Evolutionary conservation across 2,888 invertebrate genomes (phyloP), one percentile per base, ranked within the genome.

Genomic region (Spisula solida): DNA sequence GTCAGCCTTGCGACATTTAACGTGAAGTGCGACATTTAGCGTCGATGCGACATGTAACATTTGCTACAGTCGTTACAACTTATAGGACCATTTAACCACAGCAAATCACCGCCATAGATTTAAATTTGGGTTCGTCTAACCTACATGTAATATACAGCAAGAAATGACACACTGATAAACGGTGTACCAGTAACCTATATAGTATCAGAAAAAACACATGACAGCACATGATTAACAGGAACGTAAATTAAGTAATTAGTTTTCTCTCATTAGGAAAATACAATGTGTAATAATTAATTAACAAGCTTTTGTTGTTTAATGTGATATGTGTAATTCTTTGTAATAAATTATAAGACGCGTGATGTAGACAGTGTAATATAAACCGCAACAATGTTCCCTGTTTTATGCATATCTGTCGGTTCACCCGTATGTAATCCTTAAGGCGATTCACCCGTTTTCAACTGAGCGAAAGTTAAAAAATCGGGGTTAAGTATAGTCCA

Each of bases 131-230:
- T 8, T 12, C 8, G 18, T 60, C 4, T 60, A 6, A 60, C 60
- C 60, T 60, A 60, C 60, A 60, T 60, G 20, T 20, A 25, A 6
- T 25, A 66, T 66, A 66, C 25, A n/a, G n/a, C 60, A 66, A 66
- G 20, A 6, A 1, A 25, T 25, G 60, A n/a, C 25, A 5, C 12
- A 66, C 2, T 55, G 20, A 70, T 18, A 47, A 14, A 0, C 8
- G 4, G 41, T 48, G 82, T 82, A 6, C 82, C 34, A 82, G 31
- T 82, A 60, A 82, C 82, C 82, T 66, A 82, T n/a, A 82, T 81
- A 6, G 12, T 5, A 66, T 66, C 20, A 66, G 51, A 51, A 66
- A 66, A 25, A n/a, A 2, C 60, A 51, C 51, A 25, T 66, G 60
- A 78, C 78, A 78, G 34, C 78, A 4, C 14, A 41, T 78, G 51